A percentile compares a stretch with the other conserved stretches of the same genome.
Conservation (phyloP, 2,888 invertebrate species). For the Rhagonycha lutea region DNA sequence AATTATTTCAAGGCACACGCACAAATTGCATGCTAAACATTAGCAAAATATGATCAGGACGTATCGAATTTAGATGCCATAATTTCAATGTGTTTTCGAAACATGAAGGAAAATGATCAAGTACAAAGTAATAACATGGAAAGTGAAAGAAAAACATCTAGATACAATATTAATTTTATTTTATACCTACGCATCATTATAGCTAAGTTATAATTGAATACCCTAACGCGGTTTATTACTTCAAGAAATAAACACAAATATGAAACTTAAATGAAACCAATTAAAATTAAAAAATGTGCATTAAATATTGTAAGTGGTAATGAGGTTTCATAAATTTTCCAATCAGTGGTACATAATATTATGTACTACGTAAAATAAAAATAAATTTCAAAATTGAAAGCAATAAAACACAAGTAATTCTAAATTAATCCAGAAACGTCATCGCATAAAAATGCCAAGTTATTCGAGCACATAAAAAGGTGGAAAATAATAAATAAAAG, state of each 20-base stretch:
- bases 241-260: neutral
- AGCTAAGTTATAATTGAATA: neutral
- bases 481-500: conserved; percentile 46
- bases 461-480: conserved; percentile 37
- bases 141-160: too few relatives aligned
- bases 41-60: too few relatives aligned
- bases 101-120: too few relatives aligned
- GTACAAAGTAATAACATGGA: too few relatives aligned
- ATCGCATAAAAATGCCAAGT: conserved; percentile 37
- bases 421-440: conserved; percentile 44
- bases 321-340: neutral
- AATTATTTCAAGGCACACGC: too few relatives aligned
- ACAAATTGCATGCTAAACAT: too few relatives aligned
- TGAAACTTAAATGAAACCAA: neutral
- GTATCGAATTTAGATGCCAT: too few relatives aligned
- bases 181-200: neutral
- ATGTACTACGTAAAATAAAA: neutral
- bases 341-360: neutral
- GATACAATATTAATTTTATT: neutral
- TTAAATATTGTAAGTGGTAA: neutral
- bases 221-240: neutral
- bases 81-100: too few relatives aligned
- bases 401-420: conserved; percentile 39
- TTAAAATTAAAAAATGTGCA: neutral
- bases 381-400: conserved; percentile 2